Evolutionary conservation across 2,113 vertebrate genomes (phyloP).

Genomic region (Uria lomvia): DNA sequence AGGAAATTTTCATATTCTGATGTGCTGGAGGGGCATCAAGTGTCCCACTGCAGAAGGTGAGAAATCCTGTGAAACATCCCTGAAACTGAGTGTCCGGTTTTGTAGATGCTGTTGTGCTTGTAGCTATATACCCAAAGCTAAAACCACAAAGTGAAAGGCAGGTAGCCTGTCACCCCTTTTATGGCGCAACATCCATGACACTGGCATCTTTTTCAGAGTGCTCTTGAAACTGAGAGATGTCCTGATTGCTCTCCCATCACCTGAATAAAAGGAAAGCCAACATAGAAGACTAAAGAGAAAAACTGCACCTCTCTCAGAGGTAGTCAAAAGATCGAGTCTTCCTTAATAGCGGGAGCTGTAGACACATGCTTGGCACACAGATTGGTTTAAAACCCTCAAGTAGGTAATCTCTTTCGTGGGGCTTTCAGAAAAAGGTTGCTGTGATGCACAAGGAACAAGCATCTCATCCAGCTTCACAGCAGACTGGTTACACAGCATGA

Average conservation of each 20-base stretch:
- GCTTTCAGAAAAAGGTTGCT: background rate
- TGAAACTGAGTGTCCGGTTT: background rate
- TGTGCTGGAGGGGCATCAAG: background rate
- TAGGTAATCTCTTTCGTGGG: background rate
- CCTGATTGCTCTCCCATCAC: background rate
- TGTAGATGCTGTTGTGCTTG: background rate
- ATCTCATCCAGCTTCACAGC: background rate
- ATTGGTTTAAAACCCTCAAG: background rate
- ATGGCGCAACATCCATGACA: background rate
- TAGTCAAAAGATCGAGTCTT: background rate
- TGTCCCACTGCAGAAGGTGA: background rate
- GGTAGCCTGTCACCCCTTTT: background rate
- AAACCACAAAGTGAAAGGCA: background rate
- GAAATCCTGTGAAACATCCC: background rate
- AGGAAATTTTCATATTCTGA: background rate
- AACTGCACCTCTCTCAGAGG: background rate
- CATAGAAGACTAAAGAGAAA: background rate
- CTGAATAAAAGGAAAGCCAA: background rate
- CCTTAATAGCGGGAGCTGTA: background rate
- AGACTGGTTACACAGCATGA: background rate
- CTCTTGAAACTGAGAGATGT: background rate
- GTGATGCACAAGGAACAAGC: background rate
- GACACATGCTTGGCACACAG: background rate
- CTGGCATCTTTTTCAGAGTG: background rate
- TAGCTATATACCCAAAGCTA: background rate